These are phyloP conservation scores for Ectropis crepuscularia DNA, from an alignment of 2,888 invertebrate species.

Conservation along the genomic window DNA sequence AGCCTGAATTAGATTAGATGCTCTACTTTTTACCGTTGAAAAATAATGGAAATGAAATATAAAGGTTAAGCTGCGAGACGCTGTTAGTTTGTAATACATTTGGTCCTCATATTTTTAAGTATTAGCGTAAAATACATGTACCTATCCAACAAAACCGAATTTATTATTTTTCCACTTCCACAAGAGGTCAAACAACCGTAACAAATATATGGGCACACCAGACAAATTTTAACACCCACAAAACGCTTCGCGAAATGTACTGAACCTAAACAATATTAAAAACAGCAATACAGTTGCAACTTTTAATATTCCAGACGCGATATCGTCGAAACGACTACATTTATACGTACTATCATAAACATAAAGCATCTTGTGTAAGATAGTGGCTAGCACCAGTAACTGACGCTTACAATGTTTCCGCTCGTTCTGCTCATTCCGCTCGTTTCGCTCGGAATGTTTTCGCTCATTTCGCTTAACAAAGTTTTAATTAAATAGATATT, in stretches of 20 bases:
- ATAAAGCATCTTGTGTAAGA: conserved; percentile 40
- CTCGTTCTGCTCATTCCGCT: conserved; percentile 24
- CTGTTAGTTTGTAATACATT: too few relatives aligned
- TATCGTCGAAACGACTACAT: conserved; percentile 56
- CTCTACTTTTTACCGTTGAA: too few relatives aligned
- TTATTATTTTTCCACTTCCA: too few relatives aligned
- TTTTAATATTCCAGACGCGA: conserved; percentile 52
- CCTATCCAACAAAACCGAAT: too few relatives aligned
- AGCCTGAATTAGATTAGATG: too few relatives aligned
- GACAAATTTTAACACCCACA: neutral
- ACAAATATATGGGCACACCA: neutral
- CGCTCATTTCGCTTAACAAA: conserved; percentile 28
- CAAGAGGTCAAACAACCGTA: neutral
- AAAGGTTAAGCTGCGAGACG: too few relatives aligned
- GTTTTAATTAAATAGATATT: conserved; percentile 32
- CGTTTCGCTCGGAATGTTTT: conserved; percentile 24
- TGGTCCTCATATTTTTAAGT: too few relatives aligned
- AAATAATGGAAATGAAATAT: too few relatives aligned
- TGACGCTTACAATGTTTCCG: conserved; percentile 32
- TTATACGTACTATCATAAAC: conserved; percentile 57
- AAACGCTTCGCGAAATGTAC: conserved; percentile 20
- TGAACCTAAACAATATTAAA: conserved; percentile 33
- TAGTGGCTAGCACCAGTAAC: conserved; percentile 28
- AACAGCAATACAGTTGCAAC: conserved; percentile 26
- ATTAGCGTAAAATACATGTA: too few relatives aligned